Base-by-base conservation (phyloP, 2,888 invertebrate species). In the Blastobasis lacticolella region DNA sequence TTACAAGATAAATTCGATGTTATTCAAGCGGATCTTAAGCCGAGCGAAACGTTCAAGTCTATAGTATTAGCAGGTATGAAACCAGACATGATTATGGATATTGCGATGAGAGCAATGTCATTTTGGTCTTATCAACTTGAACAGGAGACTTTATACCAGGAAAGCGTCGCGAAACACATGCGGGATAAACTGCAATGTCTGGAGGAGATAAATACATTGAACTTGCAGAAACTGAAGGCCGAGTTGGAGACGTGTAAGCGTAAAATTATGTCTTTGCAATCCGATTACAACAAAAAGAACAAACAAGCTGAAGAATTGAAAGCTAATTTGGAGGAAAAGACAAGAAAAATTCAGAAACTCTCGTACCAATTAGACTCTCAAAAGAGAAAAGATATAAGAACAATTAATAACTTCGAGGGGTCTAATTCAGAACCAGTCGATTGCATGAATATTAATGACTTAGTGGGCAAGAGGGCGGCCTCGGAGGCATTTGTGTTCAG, bases 101-200 rank as follows among this genome's bases (percentile, higher is more conserved):
- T 90, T 52, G 87, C 89, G 49, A 89, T 87, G 84, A 73, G 89
- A 55, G 89, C 90, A 8, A 89, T 90, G 80, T 88, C 88, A 1
- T 89, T 89, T 64, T 89, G 89, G 89, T 85, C 88, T 1, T 89
- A 89, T 61, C 89, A 89, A 75, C 76, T 89, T 1, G 88, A 88
- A 68, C 88, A 89, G 63, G 89, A 89, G 59, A 87, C 88, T 4
- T 63, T 84, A 53, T 89, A 88, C 57, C 88, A 88, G 59, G 88
- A 89, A 63, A 83, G 72, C 55, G 65, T 88, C 46, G 87, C 86
- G 4, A 88, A 85, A 62, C 87, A 88, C 57, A 71, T 79, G 0
- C 74, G 77, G 58, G 88, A 89, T 52, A 88, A 85, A 64, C 65
- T 88, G 9, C 79, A 85, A 56, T 81, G 81, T 63, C 68, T 84